phyloP scores from a whole-genome alignment of 1,140 invertebrate species.

The Caenorhabditis tropicalis region DNA sequence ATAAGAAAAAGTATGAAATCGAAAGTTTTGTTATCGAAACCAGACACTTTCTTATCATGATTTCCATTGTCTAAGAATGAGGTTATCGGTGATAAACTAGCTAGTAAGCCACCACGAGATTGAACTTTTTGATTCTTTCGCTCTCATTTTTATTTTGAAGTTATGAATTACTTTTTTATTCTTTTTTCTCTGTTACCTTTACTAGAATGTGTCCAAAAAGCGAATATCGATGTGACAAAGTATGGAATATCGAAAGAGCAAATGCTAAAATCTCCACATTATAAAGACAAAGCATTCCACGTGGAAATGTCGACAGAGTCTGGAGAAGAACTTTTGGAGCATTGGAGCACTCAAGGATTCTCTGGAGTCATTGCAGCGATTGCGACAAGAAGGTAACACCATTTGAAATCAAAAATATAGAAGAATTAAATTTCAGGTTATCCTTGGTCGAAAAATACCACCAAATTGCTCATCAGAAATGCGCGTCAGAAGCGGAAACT shows the following conservation, averaged over 20 bases:
- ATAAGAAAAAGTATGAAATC: neutral
- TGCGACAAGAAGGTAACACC: slow-evolving; percentile 48
- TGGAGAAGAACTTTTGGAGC: slow-evolving; percentile 41
- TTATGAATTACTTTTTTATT: neutral
- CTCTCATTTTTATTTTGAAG: neutral
- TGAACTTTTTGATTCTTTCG: neutral
- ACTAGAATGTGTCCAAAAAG: neutral
- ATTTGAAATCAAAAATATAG: neutral
- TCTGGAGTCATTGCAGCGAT: slow-evolving; percentile 45
- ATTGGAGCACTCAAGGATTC: slow-evolving; percentile 51
- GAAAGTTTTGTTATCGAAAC: neutral
- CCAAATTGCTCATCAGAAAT: slow-evolving; percentile 22
- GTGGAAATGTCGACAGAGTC: slow-evolving; percentile 26
- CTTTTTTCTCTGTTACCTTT: neutral
- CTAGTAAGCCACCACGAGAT: neutral
- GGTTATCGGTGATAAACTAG: neutral
- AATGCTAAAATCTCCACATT: neutral
- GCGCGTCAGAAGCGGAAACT: slow-evolving; percentile 47
- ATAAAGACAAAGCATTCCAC: slow-evolving; percentile 21
- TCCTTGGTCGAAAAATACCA: neutral
- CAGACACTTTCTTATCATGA: neutral
- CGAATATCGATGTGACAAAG: slow-evolving; percentile 5
- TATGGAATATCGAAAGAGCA: neutral
- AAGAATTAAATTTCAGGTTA: slow-evolving; percentile 2
- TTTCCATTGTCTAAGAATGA: neutral